These are phyloP conservation scores for Momotus momota DNA, from an alignment of 2,797 vertebrate genomes.

Conservation along the genomic window DNA sequence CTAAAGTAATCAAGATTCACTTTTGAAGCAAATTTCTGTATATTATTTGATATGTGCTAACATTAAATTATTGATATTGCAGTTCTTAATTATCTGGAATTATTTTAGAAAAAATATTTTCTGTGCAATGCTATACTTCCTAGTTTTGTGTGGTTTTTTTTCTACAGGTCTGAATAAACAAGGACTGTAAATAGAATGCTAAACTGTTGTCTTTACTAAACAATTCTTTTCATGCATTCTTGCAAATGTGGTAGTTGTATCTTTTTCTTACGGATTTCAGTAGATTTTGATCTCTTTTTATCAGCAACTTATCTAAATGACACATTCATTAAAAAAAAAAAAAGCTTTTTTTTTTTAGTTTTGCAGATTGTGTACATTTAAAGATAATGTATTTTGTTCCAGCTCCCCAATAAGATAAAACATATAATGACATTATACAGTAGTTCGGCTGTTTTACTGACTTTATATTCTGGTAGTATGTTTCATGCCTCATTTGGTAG, in stretches of 20 bases:
- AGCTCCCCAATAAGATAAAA: conserved; percentile 73
- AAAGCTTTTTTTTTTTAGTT: neutral
- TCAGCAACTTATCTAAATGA: conserved; percentile 36
- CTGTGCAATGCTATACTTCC: neutral
- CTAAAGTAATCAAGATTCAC: neutral
- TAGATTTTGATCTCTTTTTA: conserved; percentile 26
- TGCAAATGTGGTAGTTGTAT: neutral
- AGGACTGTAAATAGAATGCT: neutral
- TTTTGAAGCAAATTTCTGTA: neutral
- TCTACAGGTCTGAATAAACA: neutral
- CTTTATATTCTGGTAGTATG: conserved; percentile 75
- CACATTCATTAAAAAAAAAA: neutral
- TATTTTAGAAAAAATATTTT: neutral
- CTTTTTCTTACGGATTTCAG: conserved; percentile 1
- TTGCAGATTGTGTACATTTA: conserved; percentile 44
- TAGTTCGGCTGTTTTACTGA: conserved; percentile 77
- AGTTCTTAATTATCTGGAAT: neutral
- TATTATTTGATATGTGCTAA: neutral
- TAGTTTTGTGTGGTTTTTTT: neutral
- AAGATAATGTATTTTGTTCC: conserved; percentile 66
- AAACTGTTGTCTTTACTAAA: neutral
- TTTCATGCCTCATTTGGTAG: conserved; percentile 80
- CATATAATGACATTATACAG: conserved; percentile 72
- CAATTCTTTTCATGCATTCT: neutral
- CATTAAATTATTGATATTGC: neutral